Percentiles rank a stretch among this genome's conserved stretches.
Evolutionary conservation across 2,888 invertebrate genomes (phyloP).

Genomic region (Thera obeliscata): DNA sequence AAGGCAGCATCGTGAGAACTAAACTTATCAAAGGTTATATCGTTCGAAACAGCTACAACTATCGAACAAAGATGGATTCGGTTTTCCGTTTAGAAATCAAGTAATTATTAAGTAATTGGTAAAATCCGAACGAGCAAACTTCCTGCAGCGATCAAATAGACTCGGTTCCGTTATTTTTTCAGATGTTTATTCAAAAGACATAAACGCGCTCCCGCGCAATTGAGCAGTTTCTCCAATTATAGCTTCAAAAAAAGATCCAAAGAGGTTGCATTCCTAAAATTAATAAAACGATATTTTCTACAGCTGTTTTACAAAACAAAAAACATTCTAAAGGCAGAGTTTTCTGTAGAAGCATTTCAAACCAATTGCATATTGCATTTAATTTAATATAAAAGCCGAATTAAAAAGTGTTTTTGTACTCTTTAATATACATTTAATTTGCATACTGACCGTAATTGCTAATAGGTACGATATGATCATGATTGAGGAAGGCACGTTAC

Average conservation of each 20-base stretch:
- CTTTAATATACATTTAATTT: slow-evolving; percentile 4
- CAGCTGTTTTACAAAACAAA: no score
- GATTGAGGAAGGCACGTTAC: slow-evolving; percentile 36
- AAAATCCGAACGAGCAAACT: slow-evolving; percentile 31
- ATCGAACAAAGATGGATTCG: slow-evolving; percentile 20
- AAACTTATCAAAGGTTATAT: slow-evolving; percentile 22
- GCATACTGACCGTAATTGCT: slow-evolving; percentile 29
- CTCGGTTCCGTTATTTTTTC: not conserved
- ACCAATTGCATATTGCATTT: not conserved
- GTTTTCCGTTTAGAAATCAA: slow-evolving; percentile 58
- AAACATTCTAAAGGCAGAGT: no score
- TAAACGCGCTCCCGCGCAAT: slow-evolving; percentile 12
- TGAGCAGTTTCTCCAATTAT: no score
- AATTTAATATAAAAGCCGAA: not conserved
- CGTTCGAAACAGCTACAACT: slow-evolving; percentile 19
- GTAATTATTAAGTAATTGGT: slow-evolving; percentile 36
- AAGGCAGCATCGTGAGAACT: slow-evolving; percentile 22
- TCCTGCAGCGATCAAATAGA: not conserved
- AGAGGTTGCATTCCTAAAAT: not conserved
- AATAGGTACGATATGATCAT: slow-evolving; percentile 30
- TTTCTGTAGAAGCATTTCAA: no score
- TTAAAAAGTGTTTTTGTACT: not conserved
- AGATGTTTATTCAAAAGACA: slow-evolving; percentile 18
- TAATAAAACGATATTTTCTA: not conserved
- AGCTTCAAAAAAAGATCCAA: no score